Evolutionary conservation across 2,888 invertebrate genomes (phyloP), one percentile per base, ranked within the genome.

Genomic region (Scaptomyza reducta): DNA sequence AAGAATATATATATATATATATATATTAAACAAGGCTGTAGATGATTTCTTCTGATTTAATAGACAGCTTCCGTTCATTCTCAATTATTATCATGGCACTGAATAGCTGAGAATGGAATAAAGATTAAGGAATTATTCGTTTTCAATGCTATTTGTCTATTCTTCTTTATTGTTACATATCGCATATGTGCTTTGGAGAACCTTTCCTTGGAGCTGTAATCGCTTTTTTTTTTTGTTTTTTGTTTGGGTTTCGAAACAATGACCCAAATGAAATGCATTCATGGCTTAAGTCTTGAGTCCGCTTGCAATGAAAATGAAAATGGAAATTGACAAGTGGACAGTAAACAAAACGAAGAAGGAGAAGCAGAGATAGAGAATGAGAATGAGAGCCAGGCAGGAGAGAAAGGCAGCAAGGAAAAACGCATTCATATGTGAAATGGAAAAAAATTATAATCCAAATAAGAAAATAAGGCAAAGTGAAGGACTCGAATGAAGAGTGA

Each of bases 371-470:
- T n/a, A 18, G 2, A 16, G 40, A 40, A 16, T 1, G 16, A 16
- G 35, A 35, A n/a, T 31, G 47, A 25, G n/a, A 46, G 16, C 4
- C 3, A 27, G n/a, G n/a, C n/a, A n/a, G n/a, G n/a, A 11, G 27
- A 3, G 22, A 29, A 29, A 38, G 40, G 13, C n/a, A 22, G 53
- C 73, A 77, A 74, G 84, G 75, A 74, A 60, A 60, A 87, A 83
- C 71, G 85, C 89, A 89, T 83, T 90, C 90, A 88, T 79, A 89
- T 89, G 90, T 89, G 89, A 89, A 89, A 89, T 90, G 84, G 84
- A 84, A 89, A 82, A 82, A 89, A 85, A 89, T 87, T 89, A 89
- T 89, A 89, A 89, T 89, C 87, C 89, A 82, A 85, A 84, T 84
- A 87, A 86, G 83, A 75, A 78, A 81, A 87, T 79, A 81, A 76